Evolutionary conservation across 2,113 vertebrate species (phyloP).

Genomic region (Puntigrus tetrazona): DNA sequence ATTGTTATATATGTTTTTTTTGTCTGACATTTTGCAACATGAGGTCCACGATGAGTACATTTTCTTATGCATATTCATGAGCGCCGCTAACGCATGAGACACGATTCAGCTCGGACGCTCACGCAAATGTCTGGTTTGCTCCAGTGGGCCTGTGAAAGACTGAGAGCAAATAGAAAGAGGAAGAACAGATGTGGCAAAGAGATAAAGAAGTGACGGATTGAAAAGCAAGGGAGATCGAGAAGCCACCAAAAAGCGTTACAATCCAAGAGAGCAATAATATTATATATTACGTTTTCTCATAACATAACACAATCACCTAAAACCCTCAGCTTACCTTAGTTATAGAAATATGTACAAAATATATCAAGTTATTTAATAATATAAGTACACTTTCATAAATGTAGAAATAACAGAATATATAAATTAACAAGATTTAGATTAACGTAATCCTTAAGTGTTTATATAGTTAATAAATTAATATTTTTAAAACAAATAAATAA

Average conservation of each 20-base stretch:
- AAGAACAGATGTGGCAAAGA: conserved; percentile 3
- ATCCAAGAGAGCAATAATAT: no score
- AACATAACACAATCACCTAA: no score
- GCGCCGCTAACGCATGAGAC: conserved; percentile 46
- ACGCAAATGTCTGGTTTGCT: conserved; percentile 37
- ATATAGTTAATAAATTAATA: no score
- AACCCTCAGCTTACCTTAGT: no score
- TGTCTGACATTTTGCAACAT: conserved; percentile 41
- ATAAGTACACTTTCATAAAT: no score
- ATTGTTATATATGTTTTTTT: conserved; percentile 50
- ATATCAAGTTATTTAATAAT: no score
- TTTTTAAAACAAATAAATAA: no score
- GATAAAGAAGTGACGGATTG: neutral
- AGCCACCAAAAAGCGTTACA: neutral
- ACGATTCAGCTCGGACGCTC: conserved; percentile 40
- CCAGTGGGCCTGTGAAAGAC: neutral
- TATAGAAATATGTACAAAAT: no score
- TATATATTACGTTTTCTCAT: no score
- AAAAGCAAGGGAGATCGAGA: conserved; percentile 1
- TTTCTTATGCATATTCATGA: conserved; percentile 61
- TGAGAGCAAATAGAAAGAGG: neutral
- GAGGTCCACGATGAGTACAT: conserved; percentile 48
- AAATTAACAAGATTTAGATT: no score
- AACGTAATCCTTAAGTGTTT: no score
- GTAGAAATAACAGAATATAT: no score